phyloP scores from a whole-genome alignment of 2,797 vertebrate genomes.

The Sebastes diaconus region DNA sequence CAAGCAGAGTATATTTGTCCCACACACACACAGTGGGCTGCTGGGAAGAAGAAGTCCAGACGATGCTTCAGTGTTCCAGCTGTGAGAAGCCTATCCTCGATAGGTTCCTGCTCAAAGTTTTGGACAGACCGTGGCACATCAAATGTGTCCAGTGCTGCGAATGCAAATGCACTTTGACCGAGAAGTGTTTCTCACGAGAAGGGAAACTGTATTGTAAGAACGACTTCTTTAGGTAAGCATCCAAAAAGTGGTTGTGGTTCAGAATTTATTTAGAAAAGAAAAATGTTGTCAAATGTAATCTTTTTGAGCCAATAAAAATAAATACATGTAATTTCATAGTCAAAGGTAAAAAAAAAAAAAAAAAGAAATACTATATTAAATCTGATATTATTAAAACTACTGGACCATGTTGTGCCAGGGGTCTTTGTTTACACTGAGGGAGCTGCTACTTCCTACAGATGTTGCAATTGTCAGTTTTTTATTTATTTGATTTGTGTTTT shows the following conservation, averaged over 20 bases:
- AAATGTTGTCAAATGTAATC: neutral
- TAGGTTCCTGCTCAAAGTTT: slow-evolving; percentile 91
- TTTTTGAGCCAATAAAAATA: neutral
- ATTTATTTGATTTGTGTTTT: neutral
- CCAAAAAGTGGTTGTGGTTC: neutral
- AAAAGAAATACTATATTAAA: neutral
- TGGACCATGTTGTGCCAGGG: neutral
- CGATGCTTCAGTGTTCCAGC: slow-evolving; percentile 84
- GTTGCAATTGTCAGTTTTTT: neutral
- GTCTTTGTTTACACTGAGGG: neutral
- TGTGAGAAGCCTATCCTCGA: slow-evolving; percentile 95
- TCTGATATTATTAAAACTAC: neutral
- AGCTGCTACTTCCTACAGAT: neutral
- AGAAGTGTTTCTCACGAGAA: slow-evolving; percentile 95
- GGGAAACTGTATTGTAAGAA: slow-evolving; percentile 95
- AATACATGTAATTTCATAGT: neutral
- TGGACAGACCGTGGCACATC: slow-evolving; percentile 97
- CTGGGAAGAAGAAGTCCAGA: slow-evolving; percentile 51
- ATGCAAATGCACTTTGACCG: slow-evolving; percentile 92
- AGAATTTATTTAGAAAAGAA: neutral
- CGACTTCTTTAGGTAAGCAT: slow-evolving; percentile 93
- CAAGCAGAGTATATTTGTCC: slow-evolving; percentile 65
- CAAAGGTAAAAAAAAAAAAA: too few relatives aligned
- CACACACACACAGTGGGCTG: slow-evolving; percentile 3
- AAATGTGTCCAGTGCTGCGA: slow-evolving; percentile 96